A percentile compares a stretch with the other conserved stretches of the same genome.
These are phyloP conservation scores for Acanthisitta chloris DNA, from an alignment of 2,113 vertebrate species.

Conservation along the genomic window DNA sequence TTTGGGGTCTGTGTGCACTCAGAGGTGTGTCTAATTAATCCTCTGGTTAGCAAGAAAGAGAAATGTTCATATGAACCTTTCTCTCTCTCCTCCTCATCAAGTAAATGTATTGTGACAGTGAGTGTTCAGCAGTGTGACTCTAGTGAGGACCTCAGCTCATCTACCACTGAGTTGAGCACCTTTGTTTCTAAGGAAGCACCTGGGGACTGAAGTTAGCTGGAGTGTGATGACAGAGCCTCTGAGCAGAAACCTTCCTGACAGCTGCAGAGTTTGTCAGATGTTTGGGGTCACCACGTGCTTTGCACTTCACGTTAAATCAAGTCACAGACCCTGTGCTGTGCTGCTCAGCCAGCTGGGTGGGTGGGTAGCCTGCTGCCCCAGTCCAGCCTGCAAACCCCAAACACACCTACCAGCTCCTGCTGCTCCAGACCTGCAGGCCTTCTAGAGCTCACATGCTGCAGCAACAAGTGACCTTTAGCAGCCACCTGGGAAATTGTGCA, in stretches of 20 bases:
- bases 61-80: rapidly evolving
- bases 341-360: background rate
- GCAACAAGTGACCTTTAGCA: background rate
- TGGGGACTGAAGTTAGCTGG: rapidly evolving
- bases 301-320: background rate
- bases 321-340: background rate
- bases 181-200: too few species aligned
- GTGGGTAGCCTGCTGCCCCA: background rate
- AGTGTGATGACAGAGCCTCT: background rate
- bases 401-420: background rate
- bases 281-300: background rate
- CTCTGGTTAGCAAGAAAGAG: background rate
- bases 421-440: background rate
- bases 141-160: background rate
- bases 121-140: background rate
- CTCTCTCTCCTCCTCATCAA: background rate
- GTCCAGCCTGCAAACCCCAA: background rate
- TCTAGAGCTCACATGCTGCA: background rate
- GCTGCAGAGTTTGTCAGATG: background rate
- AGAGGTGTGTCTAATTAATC: background rate
- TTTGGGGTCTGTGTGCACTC: too few species aligned
- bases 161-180: too few species aligned
- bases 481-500: background rate
- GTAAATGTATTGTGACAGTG: rapidly evolving
- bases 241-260: background rate